These are phyloP conservation scores for Tenodera sinensis DNA, from an alignment of 2,888 invertebrate species.

Conservation along the genomic window DNA sequence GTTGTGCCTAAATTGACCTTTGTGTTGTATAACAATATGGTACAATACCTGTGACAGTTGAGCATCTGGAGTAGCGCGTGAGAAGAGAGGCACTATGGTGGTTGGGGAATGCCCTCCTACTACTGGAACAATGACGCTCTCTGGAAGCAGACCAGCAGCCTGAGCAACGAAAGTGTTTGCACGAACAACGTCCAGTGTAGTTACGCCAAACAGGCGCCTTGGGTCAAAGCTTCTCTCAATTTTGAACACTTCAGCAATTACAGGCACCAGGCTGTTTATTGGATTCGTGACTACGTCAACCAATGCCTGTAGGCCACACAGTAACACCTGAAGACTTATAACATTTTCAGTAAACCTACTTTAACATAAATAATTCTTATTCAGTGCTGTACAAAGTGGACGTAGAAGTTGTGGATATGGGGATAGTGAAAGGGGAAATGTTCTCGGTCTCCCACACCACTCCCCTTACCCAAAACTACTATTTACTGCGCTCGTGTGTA, in stretches of 20 bases:
- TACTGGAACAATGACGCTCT: constrained; percentile 67
- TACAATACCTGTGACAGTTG: not conserved
- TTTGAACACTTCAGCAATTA: constrained; percentile 64
- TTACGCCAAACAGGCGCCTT: constrained; percentile 68
- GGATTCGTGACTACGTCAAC: constrained; percentile 50
- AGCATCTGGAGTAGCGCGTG: constrained; percentile 59
- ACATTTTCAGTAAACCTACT: no score
- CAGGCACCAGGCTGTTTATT: constrained; percentile 67
- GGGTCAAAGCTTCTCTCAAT: constrained; percentile 59
- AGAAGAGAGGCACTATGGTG: constrained; percentile 74
- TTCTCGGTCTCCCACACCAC: no score
- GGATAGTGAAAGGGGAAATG: no score
- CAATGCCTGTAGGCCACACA: constrained; percentile 42
- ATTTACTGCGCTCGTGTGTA: no score
- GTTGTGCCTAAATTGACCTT: no score
- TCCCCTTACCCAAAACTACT: no score
- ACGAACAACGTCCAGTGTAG: constrained; percentile 66
- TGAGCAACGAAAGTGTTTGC: constrained; percentile 73
- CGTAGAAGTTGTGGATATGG: no score
- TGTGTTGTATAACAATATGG: no score
- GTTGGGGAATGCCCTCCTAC: constrained; percentile 72
- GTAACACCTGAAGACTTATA: not conserved
- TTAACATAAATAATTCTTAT: no score
- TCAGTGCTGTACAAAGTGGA: no score
- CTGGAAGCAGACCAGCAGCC: constrained; percentile 58